phyloP scores from a whole-genome alignment of 2,888 invertebrate species.

The Pandemis heparana region DNA sequence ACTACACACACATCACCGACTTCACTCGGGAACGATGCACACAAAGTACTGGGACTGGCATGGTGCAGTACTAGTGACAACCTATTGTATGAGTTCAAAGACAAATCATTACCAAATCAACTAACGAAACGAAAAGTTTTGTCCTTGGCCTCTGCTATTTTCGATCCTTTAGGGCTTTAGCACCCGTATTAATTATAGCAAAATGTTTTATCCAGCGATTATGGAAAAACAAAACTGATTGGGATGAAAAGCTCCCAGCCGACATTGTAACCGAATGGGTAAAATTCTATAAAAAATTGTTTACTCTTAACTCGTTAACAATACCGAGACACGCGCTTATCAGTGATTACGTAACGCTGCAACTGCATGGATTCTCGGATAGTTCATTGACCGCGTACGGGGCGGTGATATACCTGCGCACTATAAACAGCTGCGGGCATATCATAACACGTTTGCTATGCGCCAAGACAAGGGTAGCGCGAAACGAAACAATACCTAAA shows the following conservation, averaged over 20 bases:
- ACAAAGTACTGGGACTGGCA: constrained; percentile 14
- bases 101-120: no score
- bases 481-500: no score
- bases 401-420: constrained; percentile 8
- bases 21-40: background rate
- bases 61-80: constrained; percentile 1
- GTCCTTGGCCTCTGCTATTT: no score
- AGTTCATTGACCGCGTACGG: constrained; percentile 23
- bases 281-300: constrained; percentile 7
- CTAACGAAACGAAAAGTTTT: no score
- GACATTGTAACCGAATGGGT: constrained; percentile 2
- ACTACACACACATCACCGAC: constrained; percentile 1
- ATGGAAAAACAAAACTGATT: constrained; percentile 4
- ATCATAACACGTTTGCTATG: background rate
- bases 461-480: constrained; percentile 10
- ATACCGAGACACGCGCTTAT: constrained; percentile 19
- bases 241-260: constrained; percentile 2
- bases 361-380: constrained; percentile 18
- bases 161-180: background rate
- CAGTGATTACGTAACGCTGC: constrained; percentile 9
- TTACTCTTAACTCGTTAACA: constrained; percentile 5
- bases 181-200: constrained; percentile 5
- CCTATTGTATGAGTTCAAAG: no score
- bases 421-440: background rate
- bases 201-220: constrained; percentile 18